These are phyloP conservation scores for Caenorhabditis afra DNA, from an alignment of 2,888 invertebrate genomes.

Conservation along the genomic window DNA sequence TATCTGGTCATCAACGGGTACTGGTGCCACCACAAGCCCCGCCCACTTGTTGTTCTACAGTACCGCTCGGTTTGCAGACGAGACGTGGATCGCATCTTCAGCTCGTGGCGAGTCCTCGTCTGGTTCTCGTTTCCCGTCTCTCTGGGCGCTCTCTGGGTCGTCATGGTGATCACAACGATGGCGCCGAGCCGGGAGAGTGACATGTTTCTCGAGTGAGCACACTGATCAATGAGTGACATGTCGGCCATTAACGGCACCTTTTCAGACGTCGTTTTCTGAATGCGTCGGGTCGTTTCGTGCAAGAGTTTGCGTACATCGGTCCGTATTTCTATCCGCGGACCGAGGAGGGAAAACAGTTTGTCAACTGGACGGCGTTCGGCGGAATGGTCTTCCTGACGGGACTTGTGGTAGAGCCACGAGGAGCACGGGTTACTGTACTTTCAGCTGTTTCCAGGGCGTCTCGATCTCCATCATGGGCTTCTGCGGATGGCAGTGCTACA, in stretches of 20 bases:
- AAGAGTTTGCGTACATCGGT: not conserved
- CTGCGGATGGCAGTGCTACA: conserved; percentile 21
- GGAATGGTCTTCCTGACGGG: not conserved
- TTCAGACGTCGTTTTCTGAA: not conserved
- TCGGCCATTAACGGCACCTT: not conserved
- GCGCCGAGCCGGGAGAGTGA: too few relatives aligned
- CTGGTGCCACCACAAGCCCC: too few relatives aligned
- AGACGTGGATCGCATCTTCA: too few relatives aligned
- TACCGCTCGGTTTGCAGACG: too few relatives aligned
- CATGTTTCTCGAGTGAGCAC: too few relatives aligned
- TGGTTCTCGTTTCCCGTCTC: too few relatives aligned
- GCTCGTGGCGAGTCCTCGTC: too few relatives aligned
- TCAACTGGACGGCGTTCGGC: not conserved
- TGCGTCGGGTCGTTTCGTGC: not conserved
- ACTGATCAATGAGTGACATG: too few relatives aligned
- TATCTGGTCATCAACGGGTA: conserved; percentile 22
- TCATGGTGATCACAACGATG: too few relatives aligned
- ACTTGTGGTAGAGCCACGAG: not conserved
- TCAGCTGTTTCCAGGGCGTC: conserved; percentile 14
- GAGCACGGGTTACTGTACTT: not conserved
- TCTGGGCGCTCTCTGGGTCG: too few relatives aligned
- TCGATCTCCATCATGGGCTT: conserved; percentile 20
- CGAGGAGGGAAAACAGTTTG: not conserved
- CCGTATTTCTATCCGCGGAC: not conserved
- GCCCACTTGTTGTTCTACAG: too few relatives aligned